Percentiles rank a stretch among this genome's conserved stretches.
Evolutionary conservation across 2,888 invertebrate genomes (phyloP).

Genomic region (Rhorus exstirpatorius): DNA sequence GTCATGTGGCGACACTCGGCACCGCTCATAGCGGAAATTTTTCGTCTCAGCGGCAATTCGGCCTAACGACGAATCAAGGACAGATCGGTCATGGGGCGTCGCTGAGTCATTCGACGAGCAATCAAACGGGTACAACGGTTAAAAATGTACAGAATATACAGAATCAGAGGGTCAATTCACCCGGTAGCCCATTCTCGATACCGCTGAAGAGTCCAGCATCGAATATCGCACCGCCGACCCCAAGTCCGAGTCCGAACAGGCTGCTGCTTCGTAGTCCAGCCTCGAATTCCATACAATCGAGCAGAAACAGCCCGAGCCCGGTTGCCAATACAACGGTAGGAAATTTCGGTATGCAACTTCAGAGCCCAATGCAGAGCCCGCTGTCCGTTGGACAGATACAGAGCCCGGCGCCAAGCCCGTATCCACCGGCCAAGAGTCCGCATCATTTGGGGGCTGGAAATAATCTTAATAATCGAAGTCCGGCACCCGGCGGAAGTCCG

Average conservation of each 20-base stretch:
- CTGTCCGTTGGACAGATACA: slow-evolving; percentile 84
- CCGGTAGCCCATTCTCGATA: slow-evolving; percentile 85
- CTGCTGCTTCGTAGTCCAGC: slow-evolving; percentile 84
- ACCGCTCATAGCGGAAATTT: slow-evolving; percentile 75
- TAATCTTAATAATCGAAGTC: slow-evolving; percentile 83
- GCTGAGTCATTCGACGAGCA: slow-evolving; percentile 55
- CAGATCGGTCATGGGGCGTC: slow-evolving; percentile 54
- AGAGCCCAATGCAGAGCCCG: slow-evolving; percentile 85
- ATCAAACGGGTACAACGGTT: slow-evolving; percentile 77
- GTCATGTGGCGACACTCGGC: slow-evolving; percentile 74
- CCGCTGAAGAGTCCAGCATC: slow-evolving; percentile 85
- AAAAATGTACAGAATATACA: slow-evolving; percentile 84
- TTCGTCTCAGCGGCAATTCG: slow-evolving; percentile 81
- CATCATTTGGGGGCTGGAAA: slow-evolving; percentile 81
- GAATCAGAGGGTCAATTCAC: slow-evolving; percentile 82
- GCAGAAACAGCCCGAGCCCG: slow-evolving; percentile 84
- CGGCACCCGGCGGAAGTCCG: slow-evolving; percentile 85
- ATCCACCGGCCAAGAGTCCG: slow-evolving; percentile 85
- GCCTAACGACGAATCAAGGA: slow-evolving; percentile 69
- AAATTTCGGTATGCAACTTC: slow-evolving; percentile 83
- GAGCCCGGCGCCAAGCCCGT: slow-evolving; percentile 85
- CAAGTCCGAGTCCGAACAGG: slow-evolving; percentile 85
- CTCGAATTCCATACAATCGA: slow-evolving; percentile 84
- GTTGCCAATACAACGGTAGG: slow-evolving; percentile 79
- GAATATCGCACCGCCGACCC: slow-evolving; percentile 84